These are phyloP conservation scores for Cichladusa arquata DNA, from an alignment of 2,113 vertebrate species.

Conservation along the genomic window DNA sequence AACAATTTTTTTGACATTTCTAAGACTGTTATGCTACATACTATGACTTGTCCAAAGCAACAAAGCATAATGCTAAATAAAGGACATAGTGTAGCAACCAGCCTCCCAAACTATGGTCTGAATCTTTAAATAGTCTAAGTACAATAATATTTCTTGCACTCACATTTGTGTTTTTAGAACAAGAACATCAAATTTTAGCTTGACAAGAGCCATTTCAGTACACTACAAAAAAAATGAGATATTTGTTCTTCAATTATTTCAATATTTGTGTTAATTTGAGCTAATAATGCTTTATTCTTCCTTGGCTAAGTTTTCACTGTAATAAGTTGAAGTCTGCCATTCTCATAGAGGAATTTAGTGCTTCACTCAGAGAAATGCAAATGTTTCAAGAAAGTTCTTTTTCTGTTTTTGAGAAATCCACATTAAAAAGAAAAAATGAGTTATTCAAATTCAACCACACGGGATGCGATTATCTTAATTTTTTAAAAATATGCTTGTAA, in stretches of 20 bases:
- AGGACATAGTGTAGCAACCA: not conserved
- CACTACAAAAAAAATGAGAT: not conserved
- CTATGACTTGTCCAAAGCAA: not conserved
- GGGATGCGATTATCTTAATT: not conserved
- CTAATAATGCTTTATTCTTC: not conserved
- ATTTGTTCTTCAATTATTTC: not conserved
- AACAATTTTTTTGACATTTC: not conserved
- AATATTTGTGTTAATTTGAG: not conserved
- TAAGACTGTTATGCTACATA: not conserved
- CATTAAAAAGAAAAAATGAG: not conserved
- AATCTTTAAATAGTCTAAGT: not conserved
- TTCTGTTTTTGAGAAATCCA: not conserved
- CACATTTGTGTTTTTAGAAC: not conserved
- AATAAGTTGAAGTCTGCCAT: not conserved
- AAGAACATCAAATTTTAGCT: not conserved
- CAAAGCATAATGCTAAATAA: not conserved
- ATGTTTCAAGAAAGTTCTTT: not conserved
- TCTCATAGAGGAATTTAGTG: not conserved
- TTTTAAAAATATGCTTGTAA: not conserved
- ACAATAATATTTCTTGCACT: not conserved
- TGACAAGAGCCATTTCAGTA: not conserved
- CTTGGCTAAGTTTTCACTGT: not conserved
- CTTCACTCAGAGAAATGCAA: not conserved
- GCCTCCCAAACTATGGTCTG: not conserved
- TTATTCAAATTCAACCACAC: not conserved